Evolutionary conservation across 1,140 invertebrate species (phyloP), one percentile per base, ranked within the genome.

Genomic region (Megalopta genalis): DNA sequence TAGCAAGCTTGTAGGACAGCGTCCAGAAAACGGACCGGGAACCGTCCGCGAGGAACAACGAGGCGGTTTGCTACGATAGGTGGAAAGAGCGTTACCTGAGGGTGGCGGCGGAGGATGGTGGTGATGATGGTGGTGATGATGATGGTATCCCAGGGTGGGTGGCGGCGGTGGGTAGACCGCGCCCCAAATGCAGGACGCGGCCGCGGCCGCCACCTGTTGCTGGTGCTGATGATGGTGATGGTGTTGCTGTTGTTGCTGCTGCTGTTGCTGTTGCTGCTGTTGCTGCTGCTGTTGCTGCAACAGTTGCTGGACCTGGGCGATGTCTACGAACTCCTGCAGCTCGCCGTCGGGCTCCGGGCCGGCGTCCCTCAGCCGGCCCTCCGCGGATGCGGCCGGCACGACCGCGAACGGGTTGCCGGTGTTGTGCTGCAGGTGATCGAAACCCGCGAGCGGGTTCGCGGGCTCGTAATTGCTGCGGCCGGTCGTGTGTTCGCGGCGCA

Each of bases 401-500:
- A 81, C 87, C 79, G 84, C 86, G 85, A 92, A 91, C 32, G 90
- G 88, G 79, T 90, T 90, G 52, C 81, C 67, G 54, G 39, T 86
- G 80, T 86, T 82, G 71, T 89, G 90, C 78, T 92, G 91, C 54
- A 92, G 84, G 82, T 92, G 91, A 23, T 92, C 91, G 85, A 92
- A 92, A 27, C 90, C 90, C 80, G 87, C 89, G 62, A 91, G 88
- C 76, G 91, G 86, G 86, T 91, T 91, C 68, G 90, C 80, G 74
- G 91, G 90, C 77, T 92, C 91, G 88, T 92, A 92, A 88, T 90
- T 90, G 86, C 84, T 88, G 85, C 91, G 91, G 89, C 91, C 90
- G 85, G 91, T 90, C 86, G 91, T 90, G 82, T 92, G 91, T 92
- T 92, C 91, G 90, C 91, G 91, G 89, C 91, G 90, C 91, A 92